Evolutionary conservation across 1,140 invertebrate species (phyloP), one percentile per base, ranked within the genome.

Genomic region (Apis laboriosa): DNA sequence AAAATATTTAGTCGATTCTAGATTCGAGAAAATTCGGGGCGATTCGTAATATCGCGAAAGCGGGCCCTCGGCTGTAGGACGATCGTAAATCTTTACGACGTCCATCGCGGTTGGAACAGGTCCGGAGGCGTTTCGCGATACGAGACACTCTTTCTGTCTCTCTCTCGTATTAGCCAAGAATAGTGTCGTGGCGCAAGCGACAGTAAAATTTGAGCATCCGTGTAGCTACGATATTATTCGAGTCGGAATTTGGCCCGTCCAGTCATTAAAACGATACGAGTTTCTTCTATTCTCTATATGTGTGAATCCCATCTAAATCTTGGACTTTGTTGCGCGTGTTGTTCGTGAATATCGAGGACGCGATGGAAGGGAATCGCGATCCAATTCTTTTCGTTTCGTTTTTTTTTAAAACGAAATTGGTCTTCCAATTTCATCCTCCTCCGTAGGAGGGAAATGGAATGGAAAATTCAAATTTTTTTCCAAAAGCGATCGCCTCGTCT

Each of bases 141-240:
- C 86, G 34, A 34, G 34, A 34, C 2, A 3, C 34, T 34, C 3
- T 34, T 2, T 34, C 28, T 1, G 28, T 34, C 28, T 34, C 2
- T 34, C 2, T 34, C 28, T 34, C 28, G 28, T 1, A 2, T 34
- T 34, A 2, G 3, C 2, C 34, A 2, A 34, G 34, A 34, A 2
- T n/a, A 60, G 61, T 24, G 63, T 34, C 80, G 71, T 24, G 64
- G 66, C 66, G 28, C 64, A 87, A 51, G 75, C 74, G 86, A 80
- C 87, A 86, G 89, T 91, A 91, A 92, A 91, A 91, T 91, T 92
- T 83, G 87, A 91, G 89, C 88, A 88, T 74, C 67, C 56, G 76
- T 83, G 76, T 19, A 78, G 53, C 19, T 56, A 64, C 78, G 63
- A 87, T 87, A 85, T 91, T 91, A 91, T 82, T 84, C 61, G 64